A percentile compares a stretch with the other conserved stretches of the same genome.
Evolutionary conservation across 2,888 invertebrate genomes (phyloP).

Genomic region (Eristalis arbustorum): DNA sequence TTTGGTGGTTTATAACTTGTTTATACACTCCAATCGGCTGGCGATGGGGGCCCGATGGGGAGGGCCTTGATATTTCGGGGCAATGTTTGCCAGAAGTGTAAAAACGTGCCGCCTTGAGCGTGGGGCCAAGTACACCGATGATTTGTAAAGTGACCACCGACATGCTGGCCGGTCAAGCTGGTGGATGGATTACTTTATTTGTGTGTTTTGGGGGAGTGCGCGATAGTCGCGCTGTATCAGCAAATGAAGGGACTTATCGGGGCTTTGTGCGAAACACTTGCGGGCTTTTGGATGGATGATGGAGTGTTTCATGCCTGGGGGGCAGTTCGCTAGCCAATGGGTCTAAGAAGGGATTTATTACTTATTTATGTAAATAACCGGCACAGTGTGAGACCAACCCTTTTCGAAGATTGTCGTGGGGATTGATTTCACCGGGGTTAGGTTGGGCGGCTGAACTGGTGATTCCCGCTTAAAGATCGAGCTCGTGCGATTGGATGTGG

Average conservation of each 20-base stretch:
- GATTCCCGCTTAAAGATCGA: too few species aligned
- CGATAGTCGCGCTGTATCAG: background rate
- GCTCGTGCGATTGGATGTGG: too few species aligned
- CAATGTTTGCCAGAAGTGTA: background rate
- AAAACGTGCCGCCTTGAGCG: background rate
- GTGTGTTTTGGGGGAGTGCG: background rate
- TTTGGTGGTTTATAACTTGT: constrained; percentile 28
- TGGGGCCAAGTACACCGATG: background rate
- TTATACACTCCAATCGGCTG: constrained; percentile 10
- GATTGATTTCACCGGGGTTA: too few species aligned
- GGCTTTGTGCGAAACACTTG: background rate
- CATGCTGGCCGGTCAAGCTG: background rate
- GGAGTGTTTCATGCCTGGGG: background rate
- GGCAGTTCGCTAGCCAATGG: background rate
- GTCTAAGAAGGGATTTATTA: background rate
- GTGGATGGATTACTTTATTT: background rate
- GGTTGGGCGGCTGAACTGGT: too few species aligned
- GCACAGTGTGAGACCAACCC: too few species aligned
- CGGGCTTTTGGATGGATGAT: background rate
- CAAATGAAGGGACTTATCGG: background rate
- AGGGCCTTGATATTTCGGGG: background rate
- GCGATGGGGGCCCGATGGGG: background rate
- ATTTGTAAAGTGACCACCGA: background rate
- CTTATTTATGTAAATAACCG: background rate
- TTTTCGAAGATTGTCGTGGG: too few species aligned